Evolutionary conservation across 1,140 invertebrate species (phyloP).

Genomic region (Calycopis cecrops): DNA sequence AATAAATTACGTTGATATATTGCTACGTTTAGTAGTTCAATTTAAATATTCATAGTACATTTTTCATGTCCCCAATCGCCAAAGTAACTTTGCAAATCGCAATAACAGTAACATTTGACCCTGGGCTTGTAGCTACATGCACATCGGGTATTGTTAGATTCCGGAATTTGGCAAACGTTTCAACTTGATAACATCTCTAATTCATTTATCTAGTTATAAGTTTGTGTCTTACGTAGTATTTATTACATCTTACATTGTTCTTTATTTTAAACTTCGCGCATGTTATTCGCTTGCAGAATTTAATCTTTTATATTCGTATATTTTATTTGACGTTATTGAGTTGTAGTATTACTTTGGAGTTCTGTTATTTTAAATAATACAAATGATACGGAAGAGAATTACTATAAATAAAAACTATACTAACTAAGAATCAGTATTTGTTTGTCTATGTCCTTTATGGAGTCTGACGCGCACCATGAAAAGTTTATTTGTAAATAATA

Average conservation of each 20-base stretch:
- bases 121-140: conserved; percentile 19
- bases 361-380: too few relatives aligned
- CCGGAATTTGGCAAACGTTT: conserved; percentile 22
- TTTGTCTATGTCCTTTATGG: too few relatives aligned
- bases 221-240: conserved; percentile 1
- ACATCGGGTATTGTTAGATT: conserved; percentile 20
- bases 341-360: not conserved
- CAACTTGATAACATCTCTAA: conserved; percentile 24
- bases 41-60: conserved; percentile 12
- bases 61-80: conserved; percentile 13
- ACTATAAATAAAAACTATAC: too few relatives aligned
- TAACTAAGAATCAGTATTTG: too few relatives aligned
- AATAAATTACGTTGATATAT: not conserved
- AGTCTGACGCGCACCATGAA: too few relatives aligned
- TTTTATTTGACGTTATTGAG: conserved; percentile 6
- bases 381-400: too few relatives aligned
- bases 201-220: conserved; percentile 17
- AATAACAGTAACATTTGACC: conserved; percentile 27
- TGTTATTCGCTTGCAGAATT: conserved; percentile 7
- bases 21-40: conserved; percentile 14
- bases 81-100: conserved; percentile 23
- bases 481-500: too few relatives aligned
- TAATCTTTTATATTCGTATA: not conserved
- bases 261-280: conserved; percentile 3
- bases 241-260: conserved; percentile 11